phyloP scores from a whole-genome alignment of 2,888 invertebrate species.

The Leucophora obtusa region DNA sequence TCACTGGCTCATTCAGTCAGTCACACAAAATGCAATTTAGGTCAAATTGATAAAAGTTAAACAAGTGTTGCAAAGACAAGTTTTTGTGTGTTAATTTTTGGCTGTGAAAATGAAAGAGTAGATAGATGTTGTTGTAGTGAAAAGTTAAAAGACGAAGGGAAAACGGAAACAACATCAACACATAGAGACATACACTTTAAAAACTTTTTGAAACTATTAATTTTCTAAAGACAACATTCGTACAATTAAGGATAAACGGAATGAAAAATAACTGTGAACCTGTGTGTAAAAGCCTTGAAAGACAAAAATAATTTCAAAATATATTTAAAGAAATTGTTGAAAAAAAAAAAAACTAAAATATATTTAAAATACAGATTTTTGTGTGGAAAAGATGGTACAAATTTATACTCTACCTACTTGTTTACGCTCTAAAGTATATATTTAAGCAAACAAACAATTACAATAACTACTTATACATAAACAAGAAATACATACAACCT shows the following conservation, averaged over 20 bases:
- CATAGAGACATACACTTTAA: not conserved
- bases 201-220: not conserved
- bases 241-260: not conserved
- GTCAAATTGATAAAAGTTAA: slow-evolving; percentile 60
- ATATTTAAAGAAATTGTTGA: not conserved
- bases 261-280: not conserved
- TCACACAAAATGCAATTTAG: slow-evolving; percentile 50
- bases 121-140: not conserved
- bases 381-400: not conserved
- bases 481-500: not conserved
- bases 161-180: not conserved
- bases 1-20: not conserved
- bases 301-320: not conserved
- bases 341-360: not conserved
- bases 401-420: not conserved
- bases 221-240: not conserved
- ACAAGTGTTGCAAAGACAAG: slow-evolving; percentile 40
- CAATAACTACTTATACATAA: not conserved
- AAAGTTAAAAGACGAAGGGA: not conserved
- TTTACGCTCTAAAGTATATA: not conserved
- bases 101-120: slow-evolving; percentile 34
- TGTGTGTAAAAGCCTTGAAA: not conserved
- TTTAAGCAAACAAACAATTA: no score
- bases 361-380: not conserved
- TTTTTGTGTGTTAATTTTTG: slow-evolving; percentile 41